A percentile compares a stretch with the other conserved stretches of the same genome.
Conservation (phyloP, 2,113 vertebrate species). For the Elaphurus davidianus region DNA sequence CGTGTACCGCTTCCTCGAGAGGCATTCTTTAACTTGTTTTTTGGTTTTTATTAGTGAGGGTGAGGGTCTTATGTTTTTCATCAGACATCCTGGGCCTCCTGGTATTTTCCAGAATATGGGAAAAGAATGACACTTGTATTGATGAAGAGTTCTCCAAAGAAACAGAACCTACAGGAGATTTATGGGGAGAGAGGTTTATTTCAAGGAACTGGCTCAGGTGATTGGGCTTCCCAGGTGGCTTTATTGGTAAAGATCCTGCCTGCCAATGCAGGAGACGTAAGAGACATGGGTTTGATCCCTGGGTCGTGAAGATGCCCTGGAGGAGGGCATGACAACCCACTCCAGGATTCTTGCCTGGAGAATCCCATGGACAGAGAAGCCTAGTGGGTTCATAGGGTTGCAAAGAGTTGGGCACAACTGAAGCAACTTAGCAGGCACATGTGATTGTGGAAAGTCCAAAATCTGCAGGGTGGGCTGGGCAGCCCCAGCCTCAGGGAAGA, state of each 20-base stretch:
- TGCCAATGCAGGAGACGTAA: background rate
- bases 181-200: too few species aligned
- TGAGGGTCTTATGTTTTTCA: background rate
- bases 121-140: accelerated
- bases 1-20: accelerated
- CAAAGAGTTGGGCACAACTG: background rate
- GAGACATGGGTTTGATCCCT: background rate
- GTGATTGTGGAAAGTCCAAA: background rate
- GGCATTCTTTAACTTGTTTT: background rate
- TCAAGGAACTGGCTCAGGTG: too few species aligned
- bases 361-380: background rate
- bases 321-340: background rate
- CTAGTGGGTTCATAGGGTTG: background rate
- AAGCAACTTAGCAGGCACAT: background rate
- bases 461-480: background rate
- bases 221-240: background rate
- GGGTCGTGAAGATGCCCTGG: background rate
- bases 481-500: background rate
- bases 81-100: background rate
- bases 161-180: accelerated
- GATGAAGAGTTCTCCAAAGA: background rate
- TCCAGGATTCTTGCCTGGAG: background rate
- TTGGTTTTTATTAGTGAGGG: background rate
- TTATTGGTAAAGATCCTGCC: background rate
- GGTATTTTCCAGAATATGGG: accelerated